phyloP scores from a whole-genome alignment of 2,888 invertebrate genomes.

The Orchesella flavescens region DNA sequence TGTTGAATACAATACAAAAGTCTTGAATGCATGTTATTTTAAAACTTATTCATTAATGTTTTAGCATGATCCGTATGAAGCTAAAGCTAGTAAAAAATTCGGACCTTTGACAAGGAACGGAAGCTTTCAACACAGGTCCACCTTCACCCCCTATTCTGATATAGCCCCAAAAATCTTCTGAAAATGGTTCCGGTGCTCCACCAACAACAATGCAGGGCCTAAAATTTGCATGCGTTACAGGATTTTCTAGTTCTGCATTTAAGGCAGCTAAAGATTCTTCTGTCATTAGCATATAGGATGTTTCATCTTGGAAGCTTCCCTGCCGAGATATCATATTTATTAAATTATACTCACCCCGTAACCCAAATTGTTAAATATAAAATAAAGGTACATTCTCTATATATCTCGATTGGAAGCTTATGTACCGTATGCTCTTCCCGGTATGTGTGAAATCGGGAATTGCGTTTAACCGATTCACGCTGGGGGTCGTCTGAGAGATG shows the following conservation, averaged over 20 bases:
- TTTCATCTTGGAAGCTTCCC: conserved; percentile 70
- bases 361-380: background rate
- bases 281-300: conserved; percentile 67
- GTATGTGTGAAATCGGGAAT: conserved; percentile 53
- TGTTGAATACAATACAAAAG: background rate
- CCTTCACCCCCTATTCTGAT: conserved; percentile 61
- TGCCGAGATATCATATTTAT: background rate
- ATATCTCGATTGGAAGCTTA: no score
- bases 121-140: conserved; percentile 64
- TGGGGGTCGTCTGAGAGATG: conserved; percentile 52
- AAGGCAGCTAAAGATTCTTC: conserved; percentile 65
- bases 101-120: conserved; percentile 67
- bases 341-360: background rate
- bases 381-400: background rate
- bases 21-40: no score
- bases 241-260: conserved; percentile 56
- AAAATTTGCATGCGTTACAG: conserved; percentile 59
- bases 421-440: conserved; percentile 40
- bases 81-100: background rate
- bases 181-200: conserved; percentile 63
- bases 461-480: conserved; percentile 37
- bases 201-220: conserved; percentile 63
- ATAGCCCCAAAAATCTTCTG: conserved; percentile 68
- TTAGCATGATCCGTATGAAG: no score
- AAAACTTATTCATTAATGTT: no score